phyloP scores from a whole-genome alignment of 2,888 invertebrate genomes.

The Therioaphis trifolii region DNA sequence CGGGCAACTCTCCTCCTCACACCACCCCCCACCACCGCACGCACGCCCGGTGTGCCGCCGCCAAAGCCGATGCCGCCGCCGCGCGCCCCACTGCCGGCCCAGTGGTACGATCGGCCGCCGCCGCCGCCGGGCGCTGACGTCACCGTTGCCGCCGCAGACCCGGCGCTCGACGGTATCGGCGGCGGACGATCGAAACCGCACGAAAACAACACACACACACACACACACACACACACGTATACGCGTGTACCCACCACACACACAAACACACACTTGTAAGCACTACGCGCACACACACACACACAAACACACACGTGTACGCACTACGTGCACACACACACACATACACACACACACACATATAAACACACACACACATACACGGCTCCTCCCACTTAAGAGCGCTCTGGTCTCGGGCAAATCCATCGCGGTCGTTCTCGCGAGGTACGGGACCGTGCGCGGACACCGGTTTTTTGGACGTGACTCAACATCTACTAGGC shows the following conservation, averaged over 20 bases:
- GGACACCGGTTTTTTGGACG: constrained; percentile 59
- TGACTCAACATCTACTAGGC: constrained; percentile 60
- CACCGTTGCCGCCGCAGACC: constrained; percentile 8
- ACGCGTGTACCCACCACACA: too few species aligned
- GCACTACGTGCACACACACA: too few species aligned
- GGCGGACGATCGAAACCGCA: constrained; percentile 53
- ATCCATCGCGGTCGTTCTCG: constrained; percentile 37
- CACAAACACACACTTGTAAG: not conserved
- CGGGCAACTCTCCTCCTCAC: not conserved
- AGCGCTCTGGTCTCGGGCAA: constrained; percentile 22
- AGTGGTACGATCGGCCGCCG: constrained; percentile 17
- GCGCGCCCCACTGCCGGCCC: not conserved
- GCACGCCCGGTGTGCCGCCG: not conserved
- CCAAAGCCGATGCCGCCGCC: constrained; percentile 9
- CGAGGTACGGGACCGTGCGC: constrained; percentile 50
- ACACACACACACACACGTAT: not conserved
- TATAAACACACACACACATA: too few species aligned
- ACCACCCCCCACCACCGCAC: not conserved
- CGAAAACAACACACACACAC: constrained; percentile 47
- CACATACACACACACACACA: not conserved
- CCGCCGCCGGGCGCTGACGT: constrained; percentile 52
- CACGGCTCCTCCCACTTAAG: constrained; percentile 43
- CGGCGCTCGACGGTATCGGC: not conserved
- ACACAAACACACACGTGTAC: not conserved
- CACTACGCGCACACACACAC: too few species aligned